Conservation (phyloP, 1,140 invertebrate genomes). For the Rhizoglyphus robini region DNA sequence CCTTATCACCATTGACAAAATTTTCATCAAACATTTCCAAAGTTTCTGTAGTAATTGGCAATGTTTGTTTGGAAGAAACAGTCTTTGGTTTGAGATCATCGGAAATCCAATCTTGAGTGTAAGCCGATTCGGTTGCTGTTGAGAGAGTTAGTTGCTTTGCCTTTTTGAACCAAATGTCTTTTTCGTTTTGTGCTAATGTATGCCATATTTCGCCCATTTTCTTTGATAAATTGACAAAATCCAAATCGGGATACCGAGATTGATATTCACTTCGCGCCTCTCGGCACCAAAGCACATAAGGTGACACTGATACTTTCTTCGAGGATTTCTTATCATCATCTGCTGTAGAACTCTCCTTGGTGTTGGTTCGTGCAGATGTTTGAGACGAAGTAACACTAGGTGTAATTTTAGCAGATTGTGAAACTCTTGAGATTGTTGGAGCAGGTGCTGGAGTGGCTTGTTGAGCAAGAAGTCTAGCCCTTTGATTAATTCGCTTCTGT, state of each 20-base stretch:
- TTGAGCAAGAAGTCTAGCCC: neutral
- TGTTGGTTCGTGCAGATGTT: constrained; percentile 27
- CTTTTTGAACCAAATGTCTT: constrained; percentile 51
- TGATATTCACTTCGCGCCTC: constrained; percentile 57
- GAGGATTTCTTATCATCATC: neutral
- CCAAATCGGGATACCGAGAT: constrained; percentile 48
- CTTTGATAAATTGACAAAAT: constrained; percentile 34
- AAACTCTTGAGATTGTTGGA: too few species aligned
- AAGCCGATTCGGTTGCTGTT: neutral
- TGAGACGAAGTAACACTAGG: neutral
- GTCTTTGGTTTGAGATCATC: constrained; percentile 35
- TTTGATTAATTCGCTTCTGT: neutral
- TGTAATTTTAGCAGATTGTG: too few species aligned
- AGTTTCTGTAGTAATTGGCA: neutral
- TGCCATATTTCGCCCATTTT: constrained; percentile 37
- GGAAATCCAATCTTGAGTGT: constrained; percentile 1
- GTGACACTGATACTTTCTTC: constrained; percentile 45
- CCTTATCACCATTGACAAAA: neutral
- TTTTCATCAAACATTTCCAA: neutral
- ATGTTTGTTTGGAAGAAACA: constrained; percentile 33
- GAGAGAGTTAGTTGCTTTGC: constrained; percentile 48
- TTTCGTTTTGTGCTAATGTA: constrained; percentile 30
- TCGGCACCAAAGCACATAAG: constrained; percentile 78
- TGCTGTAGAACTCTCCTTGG: constrained; percentile 17
- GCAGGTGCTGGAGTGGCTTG: neutral